phyloP scores from a whole-genome alignment of 2,888 invertebrate genomes.

The Tenthredo scrophulariae region DNA sequence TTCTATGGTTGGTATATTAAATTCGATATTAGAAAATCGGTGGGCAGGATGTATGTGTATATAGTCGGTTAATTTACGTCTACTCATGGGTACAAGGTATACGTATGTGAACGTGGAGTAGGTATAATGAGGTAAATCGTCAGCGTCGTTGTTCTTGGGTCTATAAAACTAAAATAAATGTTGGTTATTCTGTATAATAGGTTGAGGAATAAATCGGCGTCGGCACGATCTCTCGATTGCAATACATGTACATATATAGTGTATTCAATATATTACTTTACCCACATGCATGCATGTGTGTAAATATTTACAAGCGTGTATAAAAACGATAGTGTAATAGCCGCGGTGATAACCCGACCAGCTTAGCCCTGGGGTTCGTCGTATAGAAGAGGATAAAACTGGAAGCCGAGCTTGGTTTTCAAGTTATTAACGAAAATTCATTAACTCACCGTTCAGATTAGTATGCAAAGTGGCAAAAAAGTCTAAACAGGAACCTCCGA shows the following conservation, averaged over 20 bases:
- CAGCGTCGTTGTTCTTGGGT: background rate
- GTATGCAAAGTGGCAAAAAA: slow-evolving; percentile 63
- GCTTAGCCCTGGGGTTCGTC: background rate
- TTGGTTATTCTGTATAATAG: slow-evolving; percentile 8
- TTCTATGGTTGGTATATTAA: slow-evolving; percentile 18
- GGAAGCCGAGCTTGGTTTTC: slow-evolving; percentile 41
- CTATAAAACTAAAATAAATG: background rate
- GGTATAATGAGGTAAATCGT: background rate
- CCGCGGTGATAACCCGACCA: slow-evolving; percentile 48
- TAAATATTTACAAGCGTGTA: slow-evolving; percentile 14
- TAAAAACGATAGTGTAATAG: slow-evolving; percentile 48
- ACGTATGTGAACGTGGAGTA: background rate
- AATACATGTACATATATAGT: background rate
- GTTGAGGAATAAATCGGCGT: background rate
- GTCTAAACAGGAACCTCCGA: background rate
- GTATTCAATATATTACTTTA: background rate
- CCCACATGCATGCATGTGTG: background rate
- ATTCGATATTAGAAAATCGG: slow-evolving; percentile 25
- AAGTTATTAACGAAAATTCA: slow-evolving; percentile 62
- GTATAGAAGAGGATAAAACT: slow-evolving; percentile 13
- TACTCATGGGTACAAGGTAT: background rate
- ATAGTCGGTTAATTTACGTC: background rate
- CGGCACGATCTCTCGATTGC: slow-evolving; percentile 29
- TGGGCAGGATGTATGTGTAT: background rate
- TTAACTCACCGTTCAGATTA: slow-evolving; percentile 60